Conservation (phyloP, 1,140 invertebrate species). For the Plectrocnemia conspersa region DNA sequence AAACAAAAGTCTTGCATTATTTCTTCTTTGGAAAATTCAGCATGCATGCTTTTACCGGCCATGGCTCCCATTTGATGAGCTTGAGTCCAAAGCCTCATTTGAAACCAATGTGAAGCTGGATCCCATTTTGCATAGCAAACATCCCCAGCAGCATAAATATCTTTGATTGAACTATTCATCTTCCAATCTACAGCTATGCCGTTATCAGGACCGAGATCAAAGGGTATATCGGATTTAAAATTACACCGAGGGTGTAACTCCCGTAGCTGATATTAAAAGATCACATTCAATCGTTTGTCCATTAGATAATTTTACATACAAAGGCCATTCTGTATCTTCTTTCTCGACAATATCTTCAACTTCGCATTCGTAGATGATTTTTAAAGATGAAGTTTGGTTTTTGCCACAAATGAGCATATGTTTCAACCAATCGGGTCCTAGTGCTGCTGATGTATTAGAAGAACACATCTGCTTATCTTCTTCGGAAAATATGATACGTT, state of each 20-base stretch:
- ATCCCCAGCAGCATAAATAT: conserved; percentile 95
- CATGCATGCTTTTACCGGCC: conserved; percentile 86
- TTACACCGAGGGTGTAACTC: conserved; percentile 73
- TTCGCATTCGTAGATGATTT: conserved; percentile 69
- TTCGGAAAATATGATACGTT: conserved; percentile 67
- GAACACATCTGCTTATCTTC: conserved; percentile 44
- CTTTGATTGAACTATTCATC: conserved; percentile 72
- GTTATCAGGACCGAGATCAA: conserved; percentile 64
- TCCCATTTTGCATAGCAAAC: conserved; percentile 79
- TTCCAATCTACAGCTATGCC: conserved; percentile 80
- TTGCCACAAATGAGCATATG: conserved; percentile 61
- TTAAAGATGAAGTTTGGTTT: conserved; percentile 44
- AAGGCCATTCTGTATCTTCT: conserved; percentile 55
- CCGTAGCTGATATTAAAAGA: conserved; percentile 92
- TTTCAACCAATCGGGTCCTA: conserved; percentile 93
- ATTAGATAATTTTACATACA: conserved; percentile 72
- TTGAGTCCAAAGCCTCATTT: conserved; percentile 97
- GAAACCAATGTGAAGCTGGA: conserved; percentile 82
- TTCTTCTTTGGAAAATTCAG: conserved; percentile 56
- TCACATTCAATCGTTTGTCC: conserved; percentile 77
- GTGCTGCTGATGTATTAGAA: conserved; percentile 66
- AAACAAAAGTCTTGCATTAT: conserved; percentile 90
- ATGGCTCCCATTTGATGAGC: conserved; percentile 95
- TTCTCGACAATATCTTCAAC: conserved; percentile 52
- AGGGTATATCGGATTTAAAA: conserved; percentile 52